A percentile compares a stretch with the other conserved stretches of the same genome.
Evolutionary conservation across 2,888 invertebrate genomes (phyloP).

Genomic region (Drosophila neoperkinsi): DNA sequence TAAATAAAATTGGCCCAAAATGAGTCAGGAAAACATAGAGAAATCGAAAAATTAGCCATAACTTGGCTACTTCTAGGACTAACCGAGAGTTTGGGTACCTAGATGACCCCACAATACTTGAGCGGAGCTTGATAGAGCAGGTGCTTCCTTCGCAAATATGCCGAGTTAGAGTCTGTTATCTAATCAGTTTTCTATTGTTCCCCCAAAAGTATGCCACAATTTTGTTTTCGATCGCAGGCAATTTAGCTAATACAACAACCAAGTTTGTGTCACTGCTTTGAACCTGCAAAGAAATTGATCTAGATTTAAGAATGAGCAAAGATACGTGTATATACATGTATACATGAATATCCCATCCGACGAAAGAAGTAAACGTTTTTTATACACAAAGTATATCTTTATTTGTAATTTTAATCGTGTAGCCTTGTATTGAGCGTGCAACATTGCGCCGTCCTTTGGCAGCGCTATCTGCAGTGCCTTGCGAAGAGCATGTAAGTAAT

Average conservation of each 20-base stretch:
- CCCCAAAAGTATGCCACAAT: not conserved
- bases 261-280: not conserved
- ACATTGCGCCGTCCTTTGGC: not conserved
- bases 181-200: not conserved
- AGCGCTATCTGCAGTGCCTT: not conserved
- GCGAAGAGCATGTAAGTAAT: not conserved
- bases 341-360: too few relatives aligned
- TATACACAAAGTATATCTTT: not conserved
- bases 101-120: not conserved
- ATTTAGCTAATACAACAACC: not conserved
- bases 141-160: not conserved
- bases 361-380: not conserved
- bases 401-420: not conserved
- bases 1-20: not conserved
- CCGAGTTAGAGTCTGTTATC: not conserved
- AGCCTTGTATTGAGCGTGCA: not conserved
- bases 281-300: not conserved
- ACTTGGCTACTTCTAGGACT: not conserved
- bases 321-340: too few relatives aligned
- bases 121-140: not conserved
- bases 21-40: not conserved
- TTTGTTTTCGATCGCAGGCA: not conserved
- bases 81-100: not conserved
- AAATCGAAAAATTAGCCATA: not conserved
- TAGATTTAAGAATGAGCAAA: not conserved